Base-by-base conservation (phyloP, 35 echinoderm and acorn worm species). In the Eucidaris tribuloides region DNA sequence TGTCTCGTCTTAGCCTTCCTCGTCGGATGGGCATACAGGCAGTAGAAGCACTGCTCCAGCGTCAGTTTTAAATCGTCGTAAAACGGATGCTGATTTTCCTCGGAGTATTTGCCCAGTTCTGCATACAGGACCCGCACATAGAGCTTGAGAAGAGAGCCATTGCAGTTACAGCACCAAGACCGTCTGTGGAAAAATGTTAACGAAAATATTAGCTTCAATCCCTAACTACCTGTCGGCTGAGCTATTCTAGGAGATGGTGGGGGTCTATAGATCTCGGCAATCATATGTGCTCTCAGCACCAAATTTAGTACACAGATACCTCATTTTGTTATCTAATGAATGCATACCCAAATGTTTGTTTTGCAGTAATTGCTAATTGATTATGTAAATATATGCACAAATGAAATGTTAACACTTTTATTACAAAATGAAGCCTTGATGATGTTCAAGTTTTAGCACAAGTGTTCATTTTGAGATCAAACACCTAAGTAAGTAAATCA, bases 31-130 rank as follows among this genome's bases (percentile, higher is more conserved):
- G 85, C 86, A 79, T 97, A 89, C 5, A 97, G 84, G 79, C 94
- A 97, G 48, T 88, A 97, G 86, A 97, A 97, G 62, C 94, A 93
- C 58, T 97, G 94, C 60, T 97, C 94, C 42, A 97, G 31, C 24
- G 86, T 78, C 18, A 85, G 86, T 24, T 81, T 63, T 9, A 97
- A 71, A 45, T 97, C 94, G 19, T 78, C 76, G 0, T 45, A 48
- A 50, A 93, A 92, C 18, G 88, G 88, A 80, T 96, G 93, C 7
- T 82, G 27, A 31, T 96, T 65, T 2, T 93, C 86, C 5, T 93
- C 94, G 3, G 77, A 45, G 48, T 36, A 58, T 36, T 79, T 92
- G 45, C 58, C 82, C 6, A 97, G 85, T 43, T 93, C 94, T 15
- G 41, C 60, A 13, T 60, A 41, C 4, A 97, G 77, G 0, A 93